A percentile compares a stretch with the other conserved stretches of the same genome.
Conservation (phyloP, 1,140 invertebrate genomes). For the Microplitis demolitor region DNA sequence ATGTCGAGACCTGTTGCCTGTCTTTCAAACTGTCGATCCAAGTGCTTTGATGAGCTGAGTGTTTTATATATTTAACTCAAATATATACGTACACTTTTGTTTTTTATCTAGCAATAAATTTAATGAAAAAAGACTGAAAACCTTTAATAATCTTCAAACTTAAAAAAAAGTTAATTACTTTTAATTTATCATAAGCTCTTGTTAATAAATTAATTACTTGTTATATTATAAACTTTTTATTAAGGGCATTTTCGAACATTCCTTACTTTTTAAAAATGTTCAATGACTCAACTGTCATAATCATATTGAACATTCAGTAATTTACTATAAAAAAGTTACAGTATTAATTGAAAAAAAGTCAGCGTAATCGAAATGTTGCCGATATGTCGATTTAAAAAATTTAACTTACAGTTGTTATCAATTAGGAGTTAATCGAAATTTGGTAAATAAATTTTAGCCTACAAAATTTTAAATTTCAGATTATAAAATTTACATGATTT, state of each 20-base stretch:
- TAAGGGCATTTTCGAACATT: not conserved
- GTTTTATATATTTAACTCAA: not conserved
- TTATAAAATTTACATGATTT: no score
- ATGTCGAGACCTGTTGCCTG: slow-evolving; percentile 8
- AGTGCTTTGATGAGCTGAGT: not conserved
- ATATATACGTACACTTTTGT: not conserved
- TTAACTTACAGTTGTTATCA: no score
- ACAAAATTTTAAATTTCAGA: no score
- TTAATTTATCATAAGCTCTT: not conserved
- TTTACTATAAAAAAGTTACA: no score
- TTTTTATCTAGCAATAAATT: not conserved
- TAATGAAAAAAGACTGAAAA: not conserved
- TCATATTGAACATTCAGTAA: no score
- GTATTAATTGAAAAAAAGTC: no score
- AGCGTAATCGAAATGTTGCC: no score
- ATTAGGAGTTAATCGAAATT: no score
- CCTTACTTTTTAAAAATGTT: no score
- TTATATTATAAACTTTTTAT: not conserved
- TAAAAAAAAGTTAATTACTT: not conserved
- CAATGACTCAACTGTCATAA: no score
- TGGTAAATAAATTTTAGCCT: no score
- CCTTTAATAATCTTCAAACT: not conserved
- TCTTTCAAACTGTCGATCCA: slow-evolving; percentile 6
- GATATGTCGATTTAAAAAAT: no score
- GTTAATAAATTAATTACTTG: not conserved